Evolutionary conservation across 2,797 vertebrate species (phyloP), one percentile per base, ranked within the genome.

Genomic region (Amblyraja radiata): DNA sequence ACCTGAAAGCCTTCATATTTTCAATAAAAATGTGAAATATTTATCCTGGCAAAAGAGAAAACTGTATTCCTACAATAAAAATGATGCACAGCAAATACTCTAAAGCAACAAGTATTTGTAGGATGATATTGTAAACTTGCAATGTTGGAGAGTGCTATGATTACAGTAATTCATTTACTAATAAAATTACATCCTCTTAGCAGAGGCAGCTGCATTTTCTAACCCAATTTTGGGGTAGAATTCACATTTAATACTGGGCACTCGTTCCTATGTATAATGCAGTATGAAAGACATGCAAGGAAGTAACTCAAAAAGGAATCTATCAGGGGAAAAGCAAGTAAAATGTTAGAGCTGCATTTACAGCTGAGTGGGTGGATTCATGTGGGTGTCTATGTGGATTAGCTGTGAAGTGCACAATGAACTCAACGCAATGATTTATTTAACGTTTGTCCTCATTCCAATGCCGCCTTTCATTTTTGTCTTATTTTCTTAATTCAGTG

Each of bases 271-370:
- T 0, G 18, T 39, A 71, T 90, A 6, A 90, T 90, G 86, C 39
- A 54, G 74, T 54, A 76, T 76, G 90, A 74, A 92, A 58, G 71
- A 73, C 23, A 6, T 58, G 46, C 90, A 76, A 71, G 28, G 90
- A 92, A 92, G 90, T 28, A 76, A 92, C 28, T 74, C 90, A 76
- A 39, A 76, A 92, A 39, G 9, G 39, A 92, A 76, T 76, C 65
- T 92, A 92, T 92, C 39, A 16, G 46, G 71, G 65, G 36, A 92
- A 39, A 92, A 92, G 90, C 46, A 92, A 84, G 81, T 25, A 61
- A 92, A 71, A 76, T 92, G 71, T 74, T 92, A 92, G 39, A 28
- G 71, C 90, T 92, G 71, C 39, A 74, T 28, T 92, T 74, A 71
- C 36, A 76, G 46, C 46, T 92, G 71, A 25, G 90, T 92, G 28